Base-by-base conservation (phyloP, 1,140 invertebrate genomes). In the Leptopilina boulardi region DNA sequence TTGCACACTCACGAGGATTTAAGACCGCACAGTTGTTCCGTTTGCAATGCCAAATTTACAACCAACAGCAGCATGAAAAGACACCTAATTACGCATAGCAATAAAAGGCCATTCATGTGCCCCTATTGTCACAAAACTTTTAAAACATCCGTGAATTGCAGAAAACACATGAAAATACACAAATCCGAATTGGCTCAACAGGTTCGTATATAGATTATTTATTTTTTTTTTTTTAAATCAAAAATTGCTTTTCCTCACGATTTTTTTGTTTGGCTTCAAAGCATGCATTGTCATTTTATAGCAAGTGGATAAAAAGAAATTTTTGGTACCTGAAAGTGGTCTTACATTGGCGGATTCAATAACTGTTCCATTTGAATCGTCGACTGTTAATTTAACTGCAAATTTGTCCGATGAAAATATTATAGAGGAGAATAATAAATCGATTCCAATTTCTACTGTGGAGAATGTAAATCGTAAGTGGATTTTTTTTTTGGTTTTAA, bases 111-210 rank as follows among this genome's bases (percentile, higher is more conserved):
- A 2, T 95, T 92, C 83, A 93, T 94, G 91, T 95, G 95, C 88
- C 94, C 94, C 0, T 95, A 95, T 83, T 96, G 95, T 87, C 92
- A 93, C 75, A 94, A 94, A 86, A 93, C 91, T 3, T 96, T 95
- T 85, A 95, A 95, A 86, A 94, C 93, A 1, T 91, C 92, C 26
- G 92, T 93, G 2, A 92, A 94, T 82, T 95, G 94, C 84, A 92
- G 93, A 79, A 94, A 94, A 80, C 95, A 96, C 83, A 95, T 96
- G 88, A 94, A 94, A 81, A 93, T 93, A 18, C 94, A 95, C 86
- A 93, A 92, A 83, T 91, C 92, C 47, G 93, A 94, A 76, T 74
- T 89, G 8, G 86, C 83, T 3, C 82, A 85, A 75, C 82, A 84
- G 81, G 86, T 88, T 19, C 0, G 73, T 82, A 42, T 5, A n/a